phyloP scores from a whole-genome alignment of 2,113 vertebrate species.

The Gavialis gangeticus region DNA sequence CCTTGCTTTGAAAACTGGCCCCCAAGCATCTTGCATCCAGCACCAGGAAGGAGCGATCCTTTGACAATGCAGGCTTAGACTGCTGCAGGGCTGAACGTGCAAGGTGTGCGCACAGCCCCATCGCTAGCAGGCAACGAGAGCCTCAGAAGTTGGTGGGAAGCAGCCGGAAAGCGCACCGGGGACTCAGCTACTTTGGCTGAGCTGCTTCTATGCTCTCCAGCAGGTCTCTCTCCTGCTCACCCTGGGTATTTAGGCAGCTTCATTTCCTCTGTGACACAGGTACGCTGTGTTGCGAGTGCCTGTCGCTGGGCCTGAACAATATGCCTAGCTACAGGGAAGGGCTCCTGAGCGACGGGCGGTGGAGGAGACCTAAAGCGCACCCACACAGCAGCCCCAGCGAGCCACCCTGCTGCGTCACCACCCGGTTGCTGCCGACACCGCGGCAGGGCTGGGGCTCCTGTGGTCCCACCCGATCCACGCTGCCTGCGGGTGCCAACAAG shows the following conservation, averaged over 20 bases:
- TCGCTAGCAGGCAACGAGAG: no score
- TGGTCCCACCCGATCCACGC: neutral
- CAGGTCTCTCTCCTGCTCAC: neutral
- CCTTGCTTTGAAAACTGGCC: no score
- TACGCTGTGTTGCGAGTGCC: neutral
- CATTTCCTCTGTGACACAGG: neutral
- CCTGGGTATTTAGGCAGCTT: neutral
- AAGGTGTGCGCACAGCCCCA: no score
- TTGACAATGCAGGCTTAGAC: no score
- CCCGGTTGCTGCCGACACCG: neutral
- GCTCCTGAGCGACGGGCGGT: neutral
- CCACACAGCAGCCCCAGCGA: neutral
- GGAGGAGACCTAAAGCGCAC: neutral
- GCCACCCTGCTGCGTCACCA: neutral
- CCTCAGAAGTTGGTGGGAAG: neutral
- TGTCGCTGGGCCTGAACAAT: neutral
- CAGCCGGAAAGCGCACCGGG: neutral
- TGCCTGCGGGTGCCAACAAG: no score
- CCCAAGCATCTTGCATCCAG: no score
- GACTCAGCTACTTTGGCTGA: neutral
- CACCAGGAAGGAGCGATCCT: no score
- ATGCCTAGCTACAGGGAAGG: neutral
- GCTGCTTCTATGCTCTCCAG: neutral
- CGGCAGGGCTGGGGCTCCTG: neutral
- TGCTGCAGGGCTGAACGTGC: no score